These are phyloP conservation scores for Teinopalpus imperialis DNA, from an alignment of 2,888 invertebrate genomes.

Conservation along the genomic window DNA sequence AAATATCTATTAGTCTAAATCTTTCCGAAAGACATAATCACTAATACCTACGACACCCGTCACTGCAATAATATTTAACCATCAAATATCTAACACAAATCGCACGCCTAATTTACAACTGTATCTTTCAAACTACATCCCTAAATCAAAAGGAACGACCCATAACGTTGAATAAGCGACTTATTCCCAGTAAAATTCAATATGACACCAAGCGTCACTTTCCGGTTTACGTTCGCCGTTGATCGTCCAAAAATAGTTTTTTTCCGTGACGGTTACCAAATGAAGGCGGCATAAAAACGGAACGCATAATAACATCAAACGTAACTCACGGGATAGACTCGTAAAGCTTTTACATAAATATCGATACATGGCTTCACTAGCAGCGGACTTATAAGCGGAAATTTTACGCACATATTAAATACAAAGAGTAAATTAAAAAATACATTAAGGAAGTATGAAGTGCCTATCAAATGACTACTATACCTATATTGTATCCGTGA, in stretches of 20 bases:
- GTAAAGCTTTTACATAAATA: conserved; percentile 66
- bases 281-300: conserved; percentile 64
- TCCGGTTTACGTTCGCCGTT: conserved; percentile 61
- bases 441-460: too few relatives aligned
- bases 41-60: too few relatives aligned
- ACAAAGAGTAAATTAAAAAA: too few relatives aligned
- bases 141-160: conserved; percentile 30
- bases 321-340: conserved; percentile 68
- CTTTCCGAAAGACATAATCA: too few relatives aligned
- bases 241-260: conserved; percentile 66
- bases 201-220: conserved; percentile 60
- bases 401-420: too few relatives aligned
- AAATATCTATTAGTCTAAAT: too few relatives aligned
- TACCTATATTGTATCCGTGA: too few relatives aligned
- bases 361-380: conserved; percentile 34
- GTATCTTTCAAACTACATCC: conserved; percentile 10
- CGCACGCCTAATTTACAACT: neutral
- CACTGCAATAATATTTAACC: neutral
- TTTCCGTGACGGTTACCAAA: conserved; percentile 63
- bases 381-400: conserved; percentile 33
- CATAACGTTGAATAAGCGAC: conserved; percentile 39
- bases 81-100: neutral
- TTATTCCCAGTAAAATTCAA: conserved; percentile 65
- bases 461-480: too few relatives aligned
- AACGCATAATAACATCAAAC: conserved; percentile 68